Evolutionary conservation across 1,140 invertebrate genomes (phyloP).

Genomic region (Colletes gigas): DNA sequence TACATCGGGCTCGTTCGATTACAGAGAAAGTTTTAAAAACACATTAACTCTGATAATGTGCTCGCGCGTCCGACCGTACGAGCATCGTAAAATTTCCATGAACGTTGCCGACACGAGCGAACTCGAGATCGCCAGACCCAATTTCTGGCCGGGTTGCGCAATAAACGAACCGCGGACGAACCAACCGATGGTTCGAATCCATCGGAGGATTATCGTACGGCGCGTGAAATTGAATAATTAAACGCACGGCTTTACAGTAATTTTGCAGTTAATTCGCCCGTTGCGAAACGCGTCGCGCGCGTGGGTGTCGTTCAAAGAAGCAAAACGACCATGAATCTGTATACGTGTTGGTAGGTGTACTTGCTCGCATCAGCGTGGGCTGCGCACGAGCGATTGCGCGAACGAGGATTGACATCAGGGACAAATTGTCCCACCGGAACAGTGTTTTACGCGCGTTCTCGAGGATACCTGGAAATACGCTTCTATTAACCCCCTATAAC

Average conservation of each 20-base stretch:
- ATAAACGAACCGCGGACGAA: background rate
- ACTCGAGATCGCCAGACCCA: background rate
- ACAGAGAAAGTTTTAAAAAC: background rate
- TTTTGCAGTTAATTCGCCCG: background rate
- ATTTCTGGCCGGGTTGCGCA: conserved; percentile 7
- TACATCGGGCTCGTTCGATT: background rate
- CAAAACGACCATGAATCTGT: conserved; percentile 5
- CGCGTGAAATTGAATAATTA: conserved; percentile 36
- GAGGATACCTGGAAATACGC: background rate
- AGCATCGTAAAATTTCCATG: conserved; percentile 26
- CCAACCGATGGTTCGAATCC: background rate
- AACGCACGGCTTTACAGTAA: conserved; percentile 8
- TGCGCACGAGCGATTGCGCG: background rate
- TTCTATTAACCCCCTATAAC: too few species aligned
- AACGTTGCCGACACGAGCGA: background rate
- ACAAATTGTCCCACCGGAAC: background rate
- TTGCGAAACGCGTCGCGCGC: background rate
- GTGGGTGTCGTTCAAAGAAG: background rate
- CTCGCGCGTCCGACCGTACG: conserved; percentile 5
- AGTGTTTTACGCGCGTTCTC: background rate
- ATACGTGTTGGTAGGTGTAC: background rate
- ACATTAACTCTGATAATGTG: conserved; percentile 16
- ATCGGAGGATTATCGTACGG: background rate
- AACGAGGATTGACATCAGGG: conserved; percentile 18
- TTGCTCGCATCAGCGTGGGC: background rate